A percentile compares a stretch with the other conserved stretches of the same genome.
Conservation (phyloP, 1,140 invertebrate species). For the Anoplolepis gracilipes region DNA sequence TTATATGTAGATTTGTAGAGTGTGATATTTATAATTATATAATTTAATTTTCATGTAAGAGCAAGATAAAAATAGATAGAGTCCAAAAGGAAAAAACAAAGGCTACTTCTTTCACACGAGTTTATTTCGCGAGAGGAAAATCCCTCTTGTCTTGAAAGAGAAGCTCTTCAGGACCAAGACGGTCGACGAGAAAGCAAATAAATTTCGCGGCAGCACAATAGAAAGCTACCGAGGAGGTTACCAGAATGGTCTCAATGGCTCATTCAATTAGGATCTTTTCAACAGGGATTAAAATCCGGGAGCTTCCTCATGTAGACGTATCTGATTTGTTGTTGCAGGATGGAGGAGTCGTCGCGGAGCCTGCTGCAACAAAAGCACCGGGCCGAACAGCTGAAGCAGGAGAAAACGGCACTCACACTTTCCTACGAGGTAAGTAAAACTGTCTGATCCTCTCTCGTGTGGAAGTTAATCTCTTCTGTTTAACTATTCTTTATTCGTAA, state of each 20-base stretch:
- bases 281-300: constrained; percentile 67
- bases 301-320: constrained; percentile 53
- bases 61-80: neutral
- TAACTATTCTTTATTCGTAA: neutral
- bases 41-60: neutral
- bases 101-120: neutral
- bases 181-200: constrained; percentile 41
- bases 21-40: neutral
- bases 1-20: too few relatives aligned
- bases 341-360: constrained; percentile 91
- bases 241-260: constrained; percentile 37
- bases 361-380: constrained; percentile 92
- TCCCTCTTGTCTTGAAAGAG: constrained; percentile 21
- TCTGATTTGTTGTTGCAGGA: constrained; percentile 86
- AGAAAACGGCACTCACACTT: constrained; percentile 90
- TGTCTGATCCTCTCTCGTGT: neutral
- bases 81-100: neutral
- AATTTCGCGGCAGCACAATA: constrained; percentile 45
- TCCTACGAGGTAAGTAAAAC: constrained; percentile 90
- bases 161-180: neutral
- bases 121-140: constrained; percentile 35
- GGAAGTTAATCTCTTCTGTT: neutral
- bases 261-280: constrained; percentile 71
- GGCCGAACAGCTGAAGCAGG: constrained; percentile 92
- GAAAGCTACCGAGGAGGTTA: constrained; percentile 33